A percentile compares a stretch with the other conserved stretches of the same genome.
These are phyloP conservation scores for Heterocephalus glaber DNA, from an alignment of 2,113 vertebrate genomes.

Conservation along the genomic window DNA sequence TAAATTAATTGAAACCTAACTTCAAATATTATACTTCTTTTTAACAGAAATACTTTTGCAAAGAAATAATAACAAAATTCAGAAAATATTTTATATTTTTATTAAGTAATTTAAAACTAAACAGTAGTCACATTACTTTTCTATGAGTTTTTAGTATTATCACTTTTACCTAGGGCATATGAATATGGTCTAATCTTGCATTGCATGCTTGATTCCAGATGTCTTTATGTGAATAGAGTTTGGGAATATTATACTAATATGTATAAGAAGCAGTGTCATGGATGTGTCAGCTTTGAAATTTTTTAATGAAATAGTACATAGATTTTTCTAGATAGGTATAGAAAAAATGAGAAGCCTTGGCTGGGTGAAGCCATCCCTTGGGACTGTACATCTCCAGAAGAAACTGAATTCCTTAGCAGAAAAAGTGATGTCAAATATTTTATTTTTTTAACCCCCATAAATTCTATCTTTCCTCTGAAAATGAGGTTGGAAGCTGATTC, in stretches of 20 bases:
- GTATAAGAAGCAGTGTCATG: background rate
- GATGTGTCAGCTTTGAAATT: background rate
- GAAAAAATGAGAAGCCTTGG: slow-evolving; percentile 12
- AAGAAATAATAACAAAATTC: slow-evolving; percentile 24
- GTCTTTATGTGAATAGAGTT: background rate
- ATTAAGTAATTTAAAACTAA: background rate
- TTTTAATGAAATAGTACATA: background rate
- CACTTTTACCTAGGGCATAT: background rate
- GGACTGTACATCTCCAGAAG: background rate
- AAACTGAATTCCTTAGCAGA: background rate
- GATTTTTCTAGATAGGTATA: slow-evolving; percentile 35
- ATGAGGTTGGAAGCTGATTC: slow-evolving; percentile 37
- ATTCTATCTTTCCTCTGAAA: background rate
- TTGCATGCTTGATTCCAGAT: background rate
- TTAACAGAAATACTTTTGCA: background rate
- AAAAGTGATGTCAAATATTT: background rate
- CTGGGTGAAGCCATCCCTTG: background rate
- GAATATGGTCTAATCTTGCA: background rate
- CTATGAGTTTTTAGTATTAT: background rate
- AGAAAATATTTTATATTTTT: slow-evolving; percentile 28
- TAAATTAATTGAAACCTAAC: slow-evolving; percentile 6
- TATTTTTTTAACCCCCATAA: background rate
- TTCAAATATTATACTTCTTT: slow-evolving; percentile 1
- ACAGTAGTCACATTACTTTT: background rate
- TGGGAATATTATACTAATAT: background rate